These are phyloP conservation scores for Macrostomum cliftonense DNA, from an alignment of 2,888 invertebrate species.

Conservation along the genomic window DNA sequence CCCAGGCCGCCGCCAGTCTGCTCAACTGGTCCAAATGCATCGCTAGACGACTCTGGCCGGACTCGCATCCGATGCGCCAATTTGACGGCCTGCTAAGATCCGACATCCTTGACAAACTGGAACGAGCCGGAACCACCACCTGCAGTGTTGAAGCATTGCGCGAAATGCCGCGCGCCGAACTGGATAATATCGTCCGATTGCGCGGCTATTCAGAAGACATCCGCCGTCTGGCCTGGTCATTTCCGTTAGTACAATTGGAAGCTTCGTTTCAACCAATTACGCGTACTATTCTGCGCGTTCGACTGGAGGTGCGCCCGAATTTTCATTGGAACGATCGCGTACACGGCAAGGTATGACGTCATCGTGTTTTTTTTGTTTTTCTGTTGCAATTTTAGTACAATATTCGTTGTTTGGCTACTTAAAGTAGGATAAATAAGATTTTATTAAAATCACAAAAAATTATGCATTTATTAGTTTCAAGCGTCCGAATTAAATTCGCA, in stretches of 20 bases:
- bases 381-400: too few species aligned
- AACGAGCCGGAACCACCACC: conserved; percentile 48
- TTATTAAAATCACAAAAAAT: too few species aligned
- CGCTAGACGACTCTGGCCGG: conserved; percentile 73
- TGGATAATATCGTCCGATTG: conserved; percentile 59
- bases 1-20: conserved; percentile 65
- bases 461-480: too few species aligned
- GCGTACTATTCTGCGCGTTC: conserved; percentile 62
- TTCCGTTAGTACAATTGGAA: conserved; percentile 65
- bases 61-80: conserved; percentile 65
- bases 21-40: conserved; percentile 74
- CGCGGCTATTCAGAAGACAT: conserved; percentile 55
- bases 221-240: conserved; percentile 61
- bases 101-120: conserved; percentile 61
- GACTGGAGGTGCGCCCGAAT: conserved; percentile 49
- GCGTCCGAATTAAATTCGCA: too few species aligned
- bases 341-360: conserved; percentile 1
- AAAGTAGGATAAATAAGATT: too few species aligned
- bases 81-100: conserved; percentile 43
- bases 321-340: conserved; percentile 56
- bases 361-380: too few species aligned
- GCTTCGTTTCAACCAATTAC: conserved; percentile 83
- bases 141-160: conserved; percentile 50
- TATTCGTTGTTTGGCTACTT: too few species aligned
- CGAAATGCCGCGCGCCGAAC: conserved; percentile 68